Evolutionary conservation across 2,797 vertebrate genomes (phyloP), one percentile per base, ranked within the genome.

Genomic region (Anisognathus igniventris): DNA sequence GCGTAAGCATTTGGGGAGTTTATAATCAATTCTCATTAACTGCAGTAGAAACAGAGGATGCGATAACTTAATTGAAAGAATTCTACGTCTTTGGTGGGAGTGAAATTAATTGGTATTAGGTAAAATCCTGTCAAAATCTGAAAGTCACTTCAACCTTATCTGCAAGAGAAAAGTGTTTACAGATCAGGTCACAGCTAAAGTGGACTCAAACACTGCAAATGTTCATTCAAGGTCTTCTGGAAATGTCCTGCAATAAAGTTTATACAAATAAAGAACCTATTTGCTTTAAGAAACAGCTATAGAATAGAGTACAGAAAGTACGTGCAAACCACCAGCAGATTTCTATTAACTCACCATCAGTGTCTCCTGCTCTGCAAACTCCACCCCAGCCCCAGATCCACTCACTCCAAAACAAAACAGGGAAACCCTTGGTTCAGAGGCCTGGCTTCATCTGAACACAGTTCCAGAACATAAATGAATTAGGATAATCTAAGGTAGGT

Each of bases 161-260:
- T 88, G 53, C 56, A 92, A 70, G 33, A 81, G 68, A 62, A 67
- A 62, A 62, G 35, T 94, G 86, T 96, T 96, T 96, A 76, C 95
- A 91, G 76, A 94, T 68, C 40, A 64, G 73, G 79, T 86, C 76
- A 90, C 66, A 51, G 70, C 80, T 84, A 79, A 88, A 92, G 90
- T 39, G 82, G 93, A 93, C 82, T 84, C 91, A 84, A 96, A 92
- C 54, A 92, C 51, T 22, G 71, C 20, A 61, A 68, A 61, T 23
- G 39, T 75, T 93, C 87, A 84, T 56, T 81, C 95, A 96, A 96
- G 93, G 92, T 94, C 79, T 94, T 77, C 91, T 86, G 60, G 85
- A 94, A 94, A 95, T 28, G 66, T 73, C 80, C 91, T 73, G 88
- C 56, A 93, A 79, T 91, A 66, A 76, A 31, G 91, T 90, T 97